Percentiles rank a stretch among this genome's conserved stretches.
Evolutionary conservation across 2,888 invertebrate species (phyloP).

Genomic region (Gastracanthus pulcherrimus): DNA sequence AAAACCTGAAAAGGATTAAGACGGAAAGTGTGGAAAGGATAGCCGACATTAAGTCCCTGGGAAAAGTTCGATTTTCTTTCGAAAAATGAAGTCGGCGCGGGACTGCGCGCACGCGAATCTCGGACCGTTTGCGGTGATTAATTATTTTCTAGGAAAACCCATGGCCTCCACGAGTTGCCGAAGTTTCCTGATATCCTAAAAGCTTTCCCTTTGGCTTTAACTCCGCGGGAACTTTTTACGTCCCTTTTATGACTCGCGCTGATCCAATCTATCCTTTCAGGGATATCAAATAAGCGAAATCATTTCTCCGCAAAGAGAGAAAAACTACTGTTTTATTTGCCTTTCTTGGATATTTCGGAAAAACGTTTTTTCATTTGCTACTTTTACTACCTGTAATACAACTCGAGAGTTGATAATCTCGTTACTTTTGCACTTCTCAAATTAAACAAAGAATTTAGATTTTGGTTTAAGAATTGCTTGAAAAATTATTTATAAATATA

Average conservation of each 20-base stretch:
- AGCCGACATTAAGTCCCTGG: neutral
- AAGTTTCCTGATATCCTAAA: conserved; percentile 55
- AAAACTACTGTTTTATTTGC: conserved; percentile 3
- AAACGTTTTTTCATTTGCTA: too few relatives aligned
- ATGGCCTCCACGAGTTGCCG: neutral
- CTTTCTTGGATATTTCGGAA: neutral
- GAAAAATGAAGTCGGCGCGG: conserved; percentile 39
- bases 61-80: conserved; percentile 30
- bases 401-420: too few relatives aligned
- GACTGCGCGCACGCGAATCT: conserved; percentile 1
- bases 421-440: too few relatives aligned
- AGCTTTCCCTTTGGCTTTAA: conserved; percentile 3
- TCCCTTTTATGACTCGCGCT: conserved; percentile 34
- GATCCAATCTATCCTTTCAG: conserved; percentile 28
- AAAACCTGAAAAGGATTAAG: neutral
- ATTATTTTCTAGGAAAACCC: conserved; percentile 43
- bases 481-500: too few relatives aligned
- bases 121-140: conserved; percentile 38
- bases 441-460: too few relatives aligned
- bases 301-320: neutral
- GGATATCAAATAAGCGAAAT: conserved; percentile 27
- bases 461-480: too few relatives aligned
- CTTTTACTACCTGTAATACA: too few relatives aligned
- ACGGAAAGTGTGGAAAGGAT: neutral
- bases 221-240: conserved; percentile 29